A percentile compares a stretch with the other conserved stretches of the same genome.
These are phyloP conservation scores for Hyles vespertilio DNA, from an alignment of 1,140 invertebrate species.

Conservation along the genomic window DNA sequence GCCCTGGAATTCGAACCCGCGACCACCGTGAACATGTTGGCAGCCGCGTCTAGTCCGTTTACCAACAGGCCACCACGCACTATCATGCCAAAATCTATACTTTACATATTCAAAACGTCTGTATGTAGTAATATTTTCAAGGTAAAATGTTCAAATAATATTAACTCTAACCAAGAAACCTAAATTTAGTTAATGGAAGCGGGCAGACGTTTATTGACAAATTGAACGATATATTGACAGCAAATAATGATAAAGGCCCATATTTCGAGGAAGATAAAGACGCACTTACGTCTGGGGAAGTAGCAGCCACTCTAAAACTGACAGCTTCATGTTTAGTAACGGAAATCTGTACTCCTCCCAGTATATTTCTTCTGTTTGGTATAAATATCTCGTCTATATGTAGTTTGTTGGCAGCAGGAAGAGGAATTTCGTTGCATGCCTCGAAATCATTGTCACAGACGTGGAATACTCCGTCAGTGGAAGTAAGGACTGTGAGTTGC, in stretches of 20 bases:
- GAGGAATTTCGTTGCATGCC: slow-evolving; percentile 33
- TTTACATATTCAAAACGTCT: too few relatives aligned
- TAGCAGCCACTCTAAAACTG: slow-evolving; percentile 48
- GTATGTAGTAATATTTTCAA: too few relatives aligned
- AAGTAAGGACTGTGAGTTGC: slow-evolving; percentile 50
- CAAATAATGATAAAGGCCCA: too few relatives aligned
- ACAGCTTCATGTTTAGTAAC: slow-evolving; percentile 48
- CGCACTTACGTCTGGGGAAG: slow-evolving; percentile 42
- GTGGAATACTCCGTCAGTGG: slow-evolving; percentile 39
- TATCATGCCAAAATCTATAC: not conserved
- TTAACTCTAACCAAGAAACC: too few relatives aligned
- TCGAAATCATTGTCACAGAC: slow-evolving; percentile 48
- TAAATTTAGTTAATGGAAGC: too few relatives aligned
- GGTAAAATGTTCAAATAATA: too few relatives aligned
- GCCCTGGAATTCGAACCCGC: too few relatives aligned
- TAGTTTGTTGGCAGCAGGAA: slow-evolving; percentile 36
- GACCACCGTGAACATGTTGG: too few relatives aligned
- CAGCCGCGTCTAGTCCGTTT: too few relatives aligned
- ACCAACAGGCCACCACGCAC: too few relatives aligned
- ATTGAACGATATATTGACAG: too few relatives aligned
- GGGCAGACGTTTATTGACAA: too few relatives aligned
- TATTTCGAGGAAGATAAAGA: not conserved
- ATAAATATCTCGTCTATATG: slow-evolving; percentile 57
- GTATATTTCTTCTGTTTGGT: slow-evolving; percentile 59
- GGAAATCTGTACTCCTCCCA: slow-evolving; percentile 51